phyloP scores from a whole-genome alignment of 2,888 invertebrate genomes.

The Dynastes grantii region DNA sequence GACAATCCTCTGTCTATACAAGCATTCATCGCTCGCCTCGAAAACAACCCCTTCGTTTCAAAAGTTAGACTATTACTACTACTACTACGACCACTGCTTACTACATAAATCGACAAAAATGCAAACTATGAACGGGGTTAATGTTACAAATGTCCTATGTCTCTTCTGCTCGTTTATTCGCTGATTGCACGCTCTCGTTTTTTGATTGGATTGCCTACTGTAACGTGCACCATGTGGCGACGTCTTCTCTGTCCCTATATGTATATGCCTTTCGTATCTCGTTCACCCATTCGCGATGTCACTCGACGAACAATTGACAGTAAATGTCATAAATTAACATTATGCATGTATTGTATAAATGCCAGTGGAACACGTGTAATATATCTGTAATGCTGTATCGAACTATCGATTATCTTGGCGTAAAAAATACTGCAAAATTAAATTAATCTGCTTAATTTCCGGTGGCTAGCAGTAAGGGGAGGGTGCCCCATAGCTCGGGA shows the following conservation, averaged over 20 bases:
- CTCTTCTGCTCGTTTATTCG: constrained; percentile 4
- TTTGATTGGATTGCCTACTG: constrained; percentile 33
- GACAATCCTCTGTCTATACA: not conserved
- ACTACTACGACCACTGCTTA: not conserved
- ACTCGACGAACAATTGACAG: constrained; percentile 17
- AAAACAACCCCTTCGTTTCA: not conserved
- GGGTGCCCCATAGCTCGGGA: no score
- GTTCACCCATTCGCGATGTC: constrained; percentile 33
- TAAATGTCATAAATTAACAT: constrained; percentile 26
- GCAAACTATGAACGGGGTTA: constrained; percentile 31
- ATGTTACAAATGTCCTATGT: constrained; percentile 21
- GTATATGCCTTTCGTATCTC: not conserved
- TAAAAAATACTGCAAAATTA: constrained; percentile 1
- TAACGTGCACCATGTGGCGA: constrained; percentile 27
- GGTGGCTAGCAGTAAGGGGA: no score
- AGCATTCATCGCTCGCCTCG: constrained; percentile 26
- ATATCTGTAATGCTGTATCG: not conserved
- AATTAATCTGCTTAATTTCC: not conserved
- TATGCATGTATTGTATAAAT: not conserved
- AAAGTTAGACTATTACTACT: not conserved
- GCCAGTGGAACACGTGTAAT: not conserved
- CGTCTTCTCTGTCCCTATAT: constrained; percentile 7
- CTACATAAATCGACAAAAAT: constrained; percentile 14
- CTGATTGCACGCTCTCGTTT: constrained; percentile 21
- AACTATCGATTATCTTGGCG: constrained; percentile 2